These are phyloP conservation scores for Patella depressa DNA, from an alignment of 2,888 invertebrate genomes.

Conservation along the genomic window DNA sequence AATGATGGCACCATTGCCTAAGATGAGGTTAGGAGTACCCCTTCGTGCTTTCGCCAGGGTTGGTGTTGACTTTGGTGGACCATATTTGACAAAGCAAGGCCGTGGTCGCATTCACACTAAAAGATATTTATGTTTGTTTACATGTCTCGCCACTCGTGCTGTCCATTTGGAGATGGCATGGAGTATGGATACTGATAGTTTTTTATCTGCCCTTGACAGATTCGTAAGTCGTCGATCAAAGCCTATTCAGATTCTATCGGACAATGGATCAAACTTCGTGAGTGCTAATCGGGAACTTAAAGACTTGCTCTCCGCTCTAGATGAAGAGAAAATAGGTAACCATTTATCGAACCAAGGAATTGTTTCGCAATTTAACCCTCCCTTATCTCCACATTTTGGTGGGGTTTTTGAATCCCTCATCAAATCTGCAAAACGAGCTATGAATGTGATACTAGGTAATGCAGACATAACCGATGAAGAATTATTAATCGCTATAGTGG, in stretches of 20 bases:
- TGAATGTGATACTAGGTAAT: constrained; percentile 30
- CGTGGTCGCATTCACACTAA: constrained; percentile 22
- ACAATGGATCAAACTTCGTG: constrained; percentile 19
- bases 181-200: constrained; percentile 18
- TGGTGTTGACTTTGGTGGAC: constrained; percentile 29
- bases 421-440: constrained; percentile 38
- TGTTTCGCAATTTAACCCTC: constrained; percentile 38
- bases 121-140: constrained; percentile 33
- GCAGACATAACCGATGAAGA: constrained; percentile 42
- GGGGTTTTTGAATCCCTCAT: constrained; percentile 40
- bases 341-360: constrained; percentile 22
- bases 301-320: constrained; percentile 19
- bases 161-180: constrained; percentile 20
- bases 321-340: constrained; percentile 22
- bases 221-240: constrained; percentile 1
- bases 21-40: background rate
- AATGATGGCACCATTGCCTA: constrained; percentile 4
- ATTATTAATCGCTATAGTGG: constrained; percentile 27
- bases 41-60: constrained; percentile 20
- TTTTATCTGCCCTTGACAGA: constrained; percentile 18
- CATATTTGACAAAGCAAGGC: constrained; percentile 28
- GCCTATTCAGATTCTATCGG: constrained; percentile 20
- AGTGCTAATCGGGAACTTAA: constrained; percentile 19
- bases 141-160: constrained; percentile 25
- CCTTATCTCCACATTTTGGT: constrained; percentile 39